Evolutionary conservation across 2,888 invertebrate species (phyloP), one percentile per base, ranked within the genome.

Genomic region (Orchestes rusci): DNA sequence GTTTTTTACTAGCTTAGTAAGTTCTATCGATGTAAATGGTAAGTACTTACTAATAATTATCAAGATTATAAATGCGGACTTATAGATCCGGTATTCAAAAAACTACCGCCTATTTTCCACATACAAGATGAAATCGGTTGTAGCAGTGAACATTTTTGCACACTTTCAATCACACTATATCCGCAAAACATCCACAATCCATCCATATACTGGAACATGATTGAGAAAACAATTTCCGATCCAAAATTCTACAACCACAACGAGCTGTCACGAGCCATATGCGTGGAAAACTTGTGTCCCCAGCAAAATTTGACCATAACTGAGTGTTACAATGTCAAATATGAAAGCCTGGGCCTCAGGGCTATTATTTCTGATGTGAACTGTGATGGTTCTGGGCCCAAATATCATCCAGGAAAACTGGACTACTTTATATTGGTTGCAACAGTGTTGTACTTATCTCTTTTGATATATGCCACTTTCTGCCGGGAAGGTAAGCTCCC

Each of bases 231-330:
- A 2, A 53, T 54, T 10, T 39, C 43, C 10, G 51, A 55, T 42
- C 47, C 53, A 16, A 52, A 50, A 20, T 60, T 60, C 43, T 64
- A 60, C 31, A 54, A 59, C 34, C 64, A 64, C 20, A 61, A 63
- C 46, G 39, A 48, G 27, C 51, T 64, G 15, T 51, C 61, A 38
- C 59, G 62, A 43, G 60, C 61, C 5, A 53, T 63, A 23, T 64
- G 64, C 36, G 45, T 62, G n/a, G 48, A 54, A 15, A 41, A 53
- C 19, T 49, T 50, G 8, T 63, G 62, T 42, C 56, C 58, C 28
- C 53, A 29, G 47, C 52, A 1, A 39, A 29, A 37, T 46, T 44
- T 51, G 57, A 35, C 43, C 18, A 12, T 13, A 41, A 16, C 18
- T 16, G 29, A 28, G 20, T 62, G 61, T 40, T 60, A 57, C 35